Evolutionary conservation across 2,888 invertebrate species (phyloP).

Genomic region (Plemyria rubiginata): DNA sequence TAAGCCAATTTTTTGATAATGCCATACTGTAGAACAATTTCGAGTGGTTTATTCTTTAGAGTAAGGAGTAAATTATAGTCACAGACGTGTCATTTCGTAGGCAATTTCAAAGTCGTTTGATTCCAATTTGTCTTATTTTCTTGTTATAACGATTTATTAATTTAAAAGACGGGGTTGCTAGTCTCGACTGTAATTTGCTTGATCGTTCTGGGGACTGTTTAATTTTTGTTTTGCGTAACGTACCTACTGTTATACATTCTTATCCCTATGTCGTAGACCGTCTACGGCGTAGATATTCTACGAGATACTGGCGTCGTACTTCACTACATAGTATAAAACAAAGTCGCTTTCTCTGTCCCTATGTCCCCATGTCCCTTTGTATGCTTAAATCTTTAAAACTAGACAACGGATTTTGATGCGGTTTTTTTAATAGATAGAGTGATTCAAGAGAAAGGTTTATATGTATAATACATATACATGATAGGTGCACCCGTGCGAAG

Average conservation of each 20-base stretch:
- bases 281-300: constrained; percentile 20
- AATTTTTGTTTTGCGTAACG: constrained; percentile 43
- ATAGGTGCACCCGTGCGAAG: no score
- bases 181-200: constrained; percentile 44
- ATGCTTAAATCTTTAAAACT: no score
- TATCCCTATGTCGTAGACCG: neutral
- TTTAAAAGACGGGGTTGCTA: constrained; percentile 45
- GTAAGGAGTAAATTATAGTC: constrained; percentile 72
- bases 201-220: constrained; percentile 39
- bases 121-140: constrained; percentile 75
- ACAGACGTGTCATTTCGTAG: constrained; percentile 72
- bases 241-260: neutral
- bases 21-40: constrained; percentile 57
- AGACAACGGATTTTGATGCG: no score
- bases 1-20: constrained; percentile 81
- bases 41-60: constrained; percentile 60
- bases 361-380: no score
- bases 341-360: no score
- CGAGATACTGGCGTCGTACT: neutral
- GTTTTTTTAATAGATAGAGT: no score
- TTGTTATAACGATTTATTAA: constrained; percentile 58
- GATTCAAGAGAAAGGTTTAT: no score
- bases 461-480: no score
- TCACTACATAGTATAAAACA: no score
- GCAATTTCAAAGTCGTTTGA: constrained; percentile 74